Percentiles rank a stretch among this genome's conserved stretches.
phyloP scores from a whole-genome alignment of 2,888 invertebrate species.

The Cecidostiba fungosa region DNA sequence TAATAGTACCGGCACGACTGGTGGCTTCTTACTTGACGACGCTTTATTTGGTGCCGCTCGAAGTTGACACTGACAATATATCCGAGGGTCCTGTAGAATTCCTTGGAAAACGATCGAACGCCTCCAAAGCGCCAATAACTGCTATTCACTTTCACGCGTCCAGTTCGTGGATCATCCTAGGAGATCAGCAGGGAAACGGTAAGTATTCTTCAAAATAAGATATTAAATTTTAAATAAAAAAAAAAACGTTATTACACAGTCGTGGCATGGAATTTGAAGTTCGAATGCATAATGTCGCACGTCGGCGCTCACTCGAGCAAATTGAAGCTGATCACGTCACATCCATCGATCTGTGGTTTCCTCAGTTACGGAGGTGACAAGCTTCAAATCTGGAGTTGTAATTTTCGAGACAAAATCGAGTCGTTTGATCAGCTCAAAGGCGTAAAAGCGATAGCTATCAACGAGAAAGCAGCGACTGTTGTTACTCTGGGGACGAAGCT shows the following conservation, averaged over 20 bases:
- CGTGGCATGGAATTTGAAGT: constrained; percentile 65
- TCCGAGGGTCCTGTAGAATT: constrained; percentile 59
- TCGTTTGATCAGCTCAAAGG: constrained; percentile 64
- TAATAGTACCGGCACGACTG: constrained; percentile 58
- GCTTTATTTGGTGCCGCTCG: constrained; percentile 68
- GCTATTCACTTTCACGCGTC: constrained; percentile 66
- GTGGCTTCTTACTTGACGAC: constrained; percentile 68
- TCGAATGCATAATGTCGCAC: constrained; percentile 67
- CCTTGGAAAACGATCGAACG: constrained; percentile 62
- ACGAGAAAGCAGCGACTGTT: constrained; percentile 63
- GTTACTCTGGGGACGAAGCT: constrained; percentile 66
- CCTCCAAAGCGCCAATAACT: constrained; percentile 66
- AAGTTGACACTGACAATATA: constrained; percentile 41
- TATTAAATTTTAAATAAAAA: neutral
- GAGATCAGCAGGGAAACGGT: constrained; percentile 70
- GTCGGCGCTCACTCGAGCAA: constrained; percentile 61
- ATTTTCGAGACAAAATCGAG: constrained; percentile 65
- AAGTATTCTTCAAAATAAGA: neutral
- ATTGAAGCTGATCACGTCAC: constrained; percentile 63
- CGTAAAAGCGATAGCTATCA: constrained; percentile 63
- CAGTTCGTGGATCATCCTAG: constrained; percentile 69
- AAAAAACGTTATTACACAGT: constrained; percentile 53
- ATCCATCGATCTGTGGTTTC: constrained; percentile 71
- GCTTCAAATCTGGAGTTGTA: constrained; percentile 72
- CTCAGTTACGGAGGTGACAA: constrained; percentile 64